Base-by-base conservation (phyloP, 2,113 vertebrate species). In the Epinephelus cyanopodus region DNA sequence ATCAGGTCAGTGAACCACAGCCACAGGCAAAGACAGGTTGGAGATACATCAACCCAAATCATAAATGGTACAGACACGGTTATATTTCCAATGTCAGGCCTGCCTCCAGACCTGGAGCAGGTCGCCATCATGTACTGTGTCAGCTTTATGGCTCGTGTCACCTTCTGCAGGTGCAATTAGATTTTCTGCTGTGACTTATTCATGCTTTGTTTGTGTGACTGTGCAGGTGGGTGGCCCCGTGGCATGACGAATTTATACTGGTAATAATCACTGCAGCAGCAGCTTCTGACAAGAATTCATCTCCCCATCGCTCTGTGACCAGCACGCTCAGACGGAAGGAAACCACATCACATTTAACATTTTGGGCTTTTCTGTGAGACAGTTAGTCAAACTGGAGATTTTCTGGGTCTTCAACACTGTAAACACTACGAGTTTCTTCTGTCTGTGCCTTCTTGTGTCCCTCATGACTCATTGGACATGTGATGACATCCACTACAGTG, bases 131-230 rank as follows among this genome's bases (percentile, higher is more conserved):
- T 73, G 70, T 63, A 62, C 53, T n/a, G 60, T 68, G 18, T 77
- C 74, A 48, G 68, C 71, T 76, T 80, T 69, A 77, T 72, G 68
- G 2, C 11, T 48, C 3, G 7, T 61, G 82, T 87, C 82, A 47
- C 53, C 63, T 73, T 73, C 56, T 11, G 1, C 78, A 58, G 68
- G 5, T 74, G 63, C 13, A 67, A 84, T 84, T 45, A 12, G 81
- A 82, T 88, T 82, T 77, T 23, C 47, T 0, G 18, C 76, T 13
- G 53, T 80, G 79, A 70, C 80, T 37, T 63, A 69, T 80, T 76
- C 54, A 52, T 5, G 21, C 29, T 75, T 29, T 66, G 63, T 80
- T 14, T 82, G 74, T 80, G 67, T 50, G 64, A 21, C 67, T 83
- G 62, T 60, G 83, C 68, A 61, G 76, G 63, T 67, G 64, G 52